Conservation (phyloP, 2,113 vertebrate genomes). For the Macquaria ambigua region DNA sequence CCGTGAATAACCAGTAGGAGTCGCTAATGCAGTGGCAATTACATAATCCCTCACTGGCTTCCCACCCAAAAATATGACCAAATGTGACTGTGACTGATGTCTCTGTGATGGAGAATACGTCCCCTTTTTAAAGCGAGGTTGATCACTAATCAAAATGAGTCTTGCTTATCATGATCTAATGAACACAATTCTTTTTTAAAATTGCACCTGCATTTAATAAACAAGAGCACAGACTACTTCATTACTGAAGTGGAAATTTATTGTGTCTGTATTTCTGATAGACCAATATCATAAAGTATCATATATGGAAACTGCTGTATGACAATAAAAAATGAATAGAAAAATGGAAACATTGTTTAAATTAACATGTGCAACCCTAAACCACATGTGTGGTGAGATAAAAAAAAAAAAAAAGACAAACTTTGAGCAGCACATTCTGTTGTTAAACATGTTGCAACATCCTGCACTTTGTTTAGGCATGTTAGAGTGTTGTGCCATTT, state of each 20-base stretch:
- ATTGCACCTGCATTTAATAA: neutral
- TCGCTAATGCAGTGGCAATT: neutral
- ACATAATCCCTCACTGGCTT: neutral
- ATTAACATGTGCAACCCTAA: neutral
- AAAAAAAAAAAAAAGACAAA: neutral
- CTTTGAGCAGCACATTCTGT: neutral
- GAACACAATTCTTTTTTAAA: neutral
- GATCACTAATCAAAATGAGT: neutral
- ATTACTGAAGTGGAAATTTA: neutral
- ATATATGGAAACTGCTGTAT: neutral
- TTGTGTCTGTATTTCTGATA: neutral
- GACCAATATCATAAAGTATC: neutral
- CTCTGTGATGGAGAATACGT: neutral
- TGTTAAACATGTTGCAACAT: conserved; percentile 43
- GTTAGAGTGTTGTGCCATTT: conserved; percentile 29
- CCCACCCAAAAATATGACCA: neutral
- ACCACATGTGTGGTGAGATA: neutral
- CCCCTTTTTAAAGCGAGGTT: neutral
- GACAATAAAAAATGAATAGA: neutral
- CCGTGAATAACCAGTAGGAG: neutral
- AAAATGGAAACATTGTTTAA: neutral
- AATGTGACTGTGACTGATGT: no score
- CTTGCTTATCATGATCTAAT: neutral
- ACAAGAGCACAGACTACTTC: neutral
- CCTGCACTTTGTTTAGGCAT: conserved; percentile 20